These are phyloP conservation scores for Drosophila murphyi DNA, from an alignment of 1,140 invertebrate species.

Conservation along the genomic window DNA sequence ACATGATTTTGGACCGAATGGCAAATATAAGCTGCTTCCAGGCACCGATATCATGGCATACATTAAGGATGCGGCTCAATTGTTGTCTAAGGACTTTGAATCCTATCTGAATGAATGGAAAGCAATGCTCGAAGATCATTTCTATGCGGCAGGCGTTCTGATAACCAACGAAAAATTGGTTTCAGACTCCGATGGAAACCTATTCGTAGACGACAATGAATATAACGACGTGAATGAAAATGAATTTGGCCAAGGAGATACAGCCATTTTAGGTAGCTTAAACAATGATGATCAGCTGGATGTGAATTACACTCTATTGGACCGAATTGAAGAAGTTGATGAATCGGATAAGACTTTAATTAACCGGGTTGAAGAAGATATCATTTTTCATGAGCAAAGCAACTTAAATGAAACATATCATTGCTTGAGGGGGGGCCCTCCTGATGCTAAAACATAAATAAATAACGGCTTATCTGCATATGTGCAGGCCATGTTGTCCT, in stretches of 20 bases:
- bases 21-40: background rate
- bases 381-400: background rate
- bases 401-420: background rate
- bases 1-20: slow-evolving; percentile 49
- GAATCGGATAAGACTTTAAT: background rate
- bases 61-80: background rate
- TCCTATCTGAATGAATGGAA: slow-evolving; percentile 19
- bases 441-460: slow-evolving; percentile 2
- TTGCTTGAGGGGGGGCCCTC: background rate
- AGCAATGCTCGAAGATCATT: slow-evolving; percentile 42
- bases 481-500: background rate
- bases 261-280: background rate
- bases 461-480: slow-evolving; percentile 6
- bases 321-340: background rate
- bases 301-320: background rate
- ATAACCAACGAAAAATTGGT: background rate
- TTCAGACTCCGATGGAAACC: background rate
- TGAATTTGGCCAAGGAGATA: background rate
- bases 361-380: background rate
- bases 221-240: background rate
- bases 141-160: slow-evolving; percentile 41
- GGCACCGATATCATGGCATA: slow-evolving; percentile 42
- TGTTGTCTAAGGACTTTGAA: background rate
- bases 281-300: background rate
- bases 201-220: background rate